Percentiles rank a stretch among this genome's conserved stretches.
These are phyloP conservation scores for Pristionchus arcanus DNA, from an alignment of 2,888 invertebrate genomes.

Conservation along the genomic window DNA sequence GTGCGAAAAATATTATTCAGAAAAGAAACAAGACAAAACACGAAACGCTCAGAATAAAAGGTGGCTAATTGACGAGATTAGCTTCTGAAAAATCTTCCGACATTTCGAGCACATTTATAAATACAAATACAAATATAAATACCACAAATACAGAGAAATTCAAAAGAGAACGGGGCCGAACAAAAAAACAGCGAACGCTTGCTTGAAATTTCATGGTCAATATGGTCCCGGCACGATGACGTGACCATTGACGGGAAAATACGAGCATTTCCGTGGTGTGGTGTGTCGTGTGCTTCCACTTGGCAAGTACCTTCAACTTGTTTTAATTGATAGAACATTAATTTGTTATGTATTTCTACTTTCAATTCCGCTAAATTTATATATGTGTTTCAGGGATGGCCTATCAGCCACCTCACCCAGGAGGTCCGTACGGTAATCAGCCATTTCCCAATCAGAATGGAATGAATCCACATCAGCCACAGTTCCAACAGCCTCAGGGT, in stretches of 20 bases:
- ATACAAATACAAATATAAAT: neutral
- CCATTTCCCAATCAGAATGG: conserved; percentile 46
- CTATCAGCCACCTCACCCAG: conserved; percentile 52
- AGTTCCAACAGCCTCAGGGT: conserved; percentile 45
- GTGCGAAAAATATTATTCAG: neutral
- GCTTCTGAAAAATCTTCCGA: neutral
- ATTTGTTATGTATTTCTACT: neutral
- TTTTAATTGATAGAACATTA: neutral
- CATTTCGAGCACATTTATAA: neutral
- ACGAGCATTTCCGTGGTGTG: too few species aligned
- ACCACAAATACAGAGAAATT: neutral
- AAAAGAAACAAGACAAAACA: conserved; percentile 1
- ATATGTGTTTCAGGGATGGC: conserved; percentile 41
- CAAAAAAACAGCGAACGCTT: neutral
- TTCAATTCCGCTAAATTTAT: neutral
- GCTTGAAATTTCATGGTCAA: neutral
- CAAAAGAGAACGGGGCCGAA: neutral
- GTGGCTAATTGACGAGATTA: neutral
- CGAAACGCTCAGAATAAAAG: neutral
- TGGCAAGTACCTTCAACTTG: neutral
- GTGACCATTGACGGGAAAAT: too few species aligned
- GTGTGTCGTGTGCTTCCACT: too few species aligned
- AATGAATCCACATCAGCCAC: conserved; percentile 41
- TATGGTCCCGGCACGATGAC: neutral
- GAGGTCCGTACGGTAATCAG: conserved; percentile 39